These are phyloP conservation scores for Mus minutoides DNA, from an alignment of 2,797 vertebrate species.

Conservation along the genomic window DNA sequence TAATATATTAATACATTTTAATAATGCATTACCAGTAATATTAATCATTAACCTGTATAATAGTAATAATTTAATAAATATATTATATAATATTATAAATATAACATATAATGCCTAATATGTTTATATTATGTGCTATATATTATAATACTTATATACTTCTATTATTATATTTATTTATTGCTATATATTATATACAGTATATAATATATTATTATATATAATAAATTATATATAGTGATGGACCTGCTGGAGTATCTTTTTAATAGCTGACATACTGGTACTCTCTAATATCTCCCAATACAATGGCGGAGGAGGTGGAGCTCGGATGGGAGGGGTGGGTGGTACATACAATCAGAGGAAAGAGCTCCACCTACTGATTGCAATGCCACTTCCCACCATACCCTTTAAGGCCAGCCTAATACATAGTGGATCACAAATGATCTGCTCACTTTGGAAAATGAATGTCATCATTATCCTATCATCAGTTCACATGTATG, in stretches of 20 bases:
- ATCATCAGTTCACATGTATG: too few species aligned
- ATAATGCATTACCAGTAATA: not conserved
- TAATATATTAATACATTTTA: not conserved
- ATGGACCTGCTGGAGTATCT: not conserved
- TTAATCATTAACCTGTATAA: not conserved
- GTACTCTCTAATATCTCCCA: not conserved
- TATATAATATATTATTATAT: not conserved
- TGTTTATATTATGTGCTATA: not conserved
- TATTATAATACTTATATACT: not conserved
- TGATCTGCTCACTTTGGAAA: not conserved
- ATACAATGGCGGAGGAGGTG: not conserved
- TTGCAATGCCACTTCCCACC: conserved; percentile 33
- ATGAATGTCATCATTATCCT: not conserved
- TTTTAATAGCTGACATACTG: not conserved
- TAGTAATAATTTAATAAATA: not conserved
- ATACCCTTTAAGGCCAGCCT: conserved; percentile 43
- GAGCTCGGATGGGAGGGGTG: not conserved
- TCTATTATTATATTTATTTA: not conserved
- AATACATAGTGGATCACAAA: not conserved
- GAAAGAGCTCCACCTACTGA: conserved; percentile 78
- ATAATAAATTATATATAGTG: not conserved
- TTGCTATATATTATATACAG: not conserved
- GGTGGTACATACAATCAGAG: conserved; percentile 65
- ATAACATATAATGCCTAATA: not conserved
- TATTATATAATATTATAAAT: not conserved